Conservation (phyloP, 64 coral and sea anemone genomes). For the Acropora tenuis region DNA sequence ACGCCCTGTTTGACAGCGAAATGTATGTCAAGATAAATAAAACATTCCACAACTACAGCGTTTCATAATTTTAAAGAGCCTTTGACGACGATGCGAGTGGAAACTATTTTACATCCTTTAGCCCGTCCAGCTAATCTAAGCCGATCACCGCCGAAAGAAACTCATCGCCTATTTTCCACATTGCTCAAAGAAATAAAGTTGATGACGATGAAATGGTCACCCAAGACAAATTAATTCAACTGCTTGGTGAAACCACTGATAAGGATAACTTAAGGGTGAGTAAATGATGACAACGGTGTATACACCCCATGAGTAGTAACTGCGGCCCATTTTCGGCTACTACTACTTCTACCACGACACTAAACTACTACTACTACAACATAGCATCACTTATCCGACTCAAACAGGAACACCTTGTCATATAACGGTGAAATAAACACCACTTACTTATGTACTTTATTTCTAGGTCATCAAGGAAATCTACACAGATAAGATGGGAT, state of each 20-base stretch:
- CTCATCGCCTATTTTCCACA: not conserved
- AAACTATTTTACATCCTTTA: no score
- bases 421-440: not conserved
- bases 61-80: no score
- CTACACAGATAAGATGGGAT: conserved; percentile 3
- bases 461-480: not conserved
- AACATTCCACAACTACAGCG: no score
- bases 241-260: not conserved
- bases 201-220: not conserved
- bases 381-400: no score
- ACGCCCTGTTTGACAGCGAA: no score
- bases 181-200: not conserved
- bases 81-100: no score
- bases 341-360: no score
- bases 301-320: no score
- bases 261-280: conserved; percentile 8
- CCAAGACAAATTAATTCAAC: not conserved
- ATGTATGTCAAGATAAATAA: no score
- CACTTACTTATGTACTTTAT: not conserved
- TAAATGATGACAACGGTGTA: not conserved
- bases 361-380: no score
- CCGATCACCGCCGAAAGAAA: not conserved
- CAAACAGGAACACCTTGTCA: not conserved
- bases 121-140: no score
- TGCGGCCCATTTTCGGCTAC: not conserved